A percentile compares a stretch with the other conserved stretches of the same genome.
These are phyloP conservation scores for Hycleus phaleratus DNA, from an alignment of 1,140 invertebrate genomes.

Conservation along the genomic window DNA sequence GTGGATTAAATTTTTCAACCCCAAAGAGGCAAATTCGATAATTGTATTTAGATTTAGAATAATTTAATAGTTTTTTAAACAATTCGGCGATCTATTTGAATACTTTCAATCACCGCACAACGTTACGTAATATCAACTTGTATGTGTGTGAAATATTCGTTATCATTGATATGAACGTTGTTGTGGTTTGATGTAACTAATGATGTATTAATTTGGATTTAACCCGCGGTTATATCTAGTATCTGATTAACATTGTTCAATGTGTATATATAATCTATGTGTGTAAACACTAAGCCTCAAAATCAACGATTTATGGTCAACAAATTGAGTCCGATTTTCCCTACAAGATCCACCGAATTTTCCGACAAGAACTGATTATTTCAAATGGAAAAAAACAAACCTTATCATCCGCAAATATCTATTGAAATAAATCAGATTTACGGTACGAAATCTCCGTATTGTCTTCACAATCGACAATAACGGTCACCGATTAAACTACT, in stretches of 20 bases:
- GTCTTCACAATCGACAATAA: no score
- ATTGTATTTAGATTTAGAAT: no score
- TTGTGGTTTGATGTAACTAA: constrained; percentile 13
- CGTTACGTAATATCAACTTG: no score
- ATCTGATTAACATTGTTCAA: constrained; percentile 14
- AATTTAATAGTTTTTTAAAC: no score
- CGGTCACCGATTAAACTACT: not conserved
- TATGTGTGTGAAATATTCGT: not conserved
- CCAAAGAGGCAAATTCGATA: no score
- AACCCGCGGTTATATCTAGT: constrained; percentile 9
- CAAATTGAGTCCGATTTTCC: constrained; percentile 14
- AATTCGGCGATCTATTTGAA: not conserved
- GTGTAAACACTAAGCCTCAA: not conserved
- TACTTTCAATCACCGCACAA: no score
- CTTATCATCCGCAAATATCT: no score
- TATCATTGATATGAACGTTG: constrained; percentile 11
- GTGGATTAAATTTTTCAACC: no score
- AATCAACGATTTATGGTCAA: constrained; percentile 12
- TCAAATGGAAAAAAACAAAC: no score
- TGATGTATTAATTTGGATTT: constrained; percentile 20
- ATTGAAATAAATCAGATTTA: no score
- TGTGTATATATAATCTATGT: not conserved
- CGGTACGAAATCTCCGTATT: no score
- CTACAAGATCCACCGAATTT: constrained; percentile 3
- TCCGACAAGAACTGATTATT: constrained; percentile 3